Evolutionary conservation across 92 coral and sea anemone genomes (phyloP), one percentile per base, ranked within the genome.

Genomic region (Epizoanthus illoricatus): DNA sequence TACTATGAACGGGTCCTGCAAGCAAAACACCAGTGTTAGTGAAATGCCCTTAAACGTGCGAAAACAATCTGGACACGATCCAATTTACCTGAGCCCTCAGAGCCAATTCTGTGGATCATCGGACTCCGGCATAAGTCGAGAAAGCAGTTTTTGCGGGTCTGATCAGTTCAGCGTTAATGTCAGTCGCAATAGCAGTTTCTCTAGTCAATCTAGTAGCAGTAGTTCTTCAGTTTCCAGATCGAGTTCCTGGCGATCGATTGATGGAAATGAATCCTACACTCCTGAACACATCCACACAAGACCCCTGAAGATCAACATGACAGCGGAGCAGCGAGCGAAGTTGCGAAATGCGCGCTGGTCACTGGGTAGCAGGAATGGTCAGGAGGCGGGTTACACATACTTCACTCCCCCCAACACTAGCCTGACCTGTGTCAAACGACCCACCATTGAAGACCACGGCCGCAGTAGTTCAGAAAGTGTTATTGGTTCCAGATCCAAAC

Each of bases 131-230:
- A 84, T 90, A 9, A 91, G 92, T 42, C 87, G 94, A 0, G 94
- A 91, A 4, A 87, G 89, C 69, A 93, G 97, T 56, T 91, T 88
- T 52, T 86, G 92, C 79, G 84, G 92, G 45, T 84, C 85, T 12
- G 97, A 93, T 42, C 85, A 73, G 2, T 74, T 81, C 39, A 86
- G 89, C 17, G 66, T 88, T n/a, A 83, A 90, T 43, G 85, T 91
- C 5, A 93, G 97, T 80, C 92, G 97, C 36, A 90, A 93, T 43
- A 91, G 92, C 81, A 93, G 97, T 84, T 93, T 93, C 54, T 93
- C 97, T 0, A 93, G 97, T 65, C 86, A 63, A 24, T 92, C 94
- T 0, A 91, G 92, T 19, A 75, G 89, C 40, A 86, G 82, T 21
- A 74, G 80, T n/a, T 45, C 84, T 16, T 63, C 88, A 0, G 56